Conservation (phyloP, 2,888 invertebrate genomes). For the Archips crataeganus region DNA sequence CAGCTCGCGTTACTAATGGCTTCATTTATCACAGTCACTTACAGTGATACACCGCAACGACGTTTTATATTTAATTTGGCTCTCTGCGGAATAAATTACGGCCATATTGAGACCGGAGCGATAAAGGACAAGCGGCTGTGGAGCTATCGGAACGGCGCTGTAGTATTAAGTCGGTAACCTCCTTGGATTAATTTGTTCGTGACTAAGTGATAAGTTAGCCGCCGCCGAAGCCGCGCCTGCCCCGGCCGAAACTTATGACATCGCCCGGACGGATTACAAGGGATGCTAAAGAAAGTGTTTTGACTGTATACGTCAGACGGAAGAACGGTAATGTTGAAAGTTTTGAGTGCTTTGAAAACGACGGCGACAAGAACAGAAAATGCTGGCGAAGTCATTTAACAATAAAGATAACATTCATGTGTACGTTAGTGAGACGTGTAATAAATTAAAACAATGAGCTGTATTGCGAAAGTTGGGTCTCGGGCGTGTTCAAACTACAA, state of each 20-base stretch:
- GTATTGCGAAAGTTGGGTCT: slow-evolving; percentile 54
- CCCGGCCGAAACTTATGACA: slow-evolving; percentile 65
- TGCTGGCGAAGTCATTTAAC: slow-evolving; percentile 58
- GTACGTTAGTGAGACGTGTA: slow-evolving; percentile 60
- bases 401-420: slow-evolving; percentile 67
- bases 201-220: slow-evolving; percentile 80
- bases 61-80: slow-evolving; percentile 86
- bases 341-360: slow-evolving; percentile 49
- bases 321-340: slow-evolving; percentile 47
- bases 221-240: slow-evolving; percentile 52
- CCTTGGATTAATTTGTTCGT: slow-evolving; percentile 79
- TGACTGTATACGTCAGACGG: slow-evolving; percentile 56
- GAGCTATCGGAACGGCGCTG: slow-evolving; percentile 76
- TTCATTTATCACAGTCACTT: slow-evolving; percentile 86
- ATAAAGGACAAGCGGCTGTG: slow-evolving; percentile 75
- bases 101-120: slow-evolving; percentile 77
- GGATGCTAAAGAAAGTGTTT: slow-evolving; percentile 54
- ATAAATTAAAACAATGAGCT: slow-evolving; percentile 73
- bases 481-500: slow-evolving; percentile 51
- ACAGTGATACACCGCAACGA: slow-evolving; percentile 85
- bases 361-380: slow-evolving; percentile 52
- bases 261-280: slow-evolving; percentile 57
- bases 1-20: slow-evolving; percentile 85
- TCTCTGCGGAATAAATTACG: slow-evolving; percentile 82
- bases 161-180: slow-evolving; percentile 75